Percentiles rank a stretch among this genome's conserved stretches.
These are phyloP conservation scores for Trilocha varians DNA, from an alignment of 2,888 invertebrate genomes.

Conservation along the genomic window DNA sequence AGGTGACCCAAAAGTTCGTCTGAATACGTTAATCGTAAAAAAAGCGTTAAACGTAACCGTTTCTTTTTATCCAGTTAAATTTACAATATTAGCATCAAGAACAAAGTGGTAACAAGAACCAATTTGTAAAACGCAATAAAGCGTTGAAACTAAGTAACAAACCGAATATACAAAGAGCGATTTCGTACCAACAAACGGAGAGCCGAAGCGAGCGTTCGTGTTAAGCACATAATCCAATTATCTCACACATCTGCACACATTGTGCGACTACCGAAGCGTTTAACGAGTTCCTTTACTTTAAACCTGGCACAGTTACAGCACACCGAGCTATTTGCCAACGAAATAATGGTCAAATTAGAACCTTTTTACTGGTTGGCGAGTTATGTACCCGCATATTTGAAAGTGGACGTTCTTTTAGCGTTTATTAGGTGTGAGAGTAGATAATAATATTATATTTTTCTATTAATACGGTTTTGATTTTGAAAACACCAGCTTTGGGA, in stretches of 20 bases:
- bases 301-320: not conserved
- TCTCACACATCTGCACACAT: not conserved
- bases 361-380: not conserved
- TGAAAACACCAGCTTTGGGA: no score
- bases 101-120: not conserved
- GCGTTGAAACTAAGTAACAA: not conserved
- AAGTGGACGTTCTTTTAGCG: no score
- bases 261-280: not conserved
- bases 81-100: not conserved
- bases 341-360: not conserved
- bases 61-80: not conserved
- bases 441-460: no score
- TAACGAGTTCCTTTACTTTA: not conserved
- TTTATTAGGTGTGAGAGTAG: no score
- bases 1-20: no score
- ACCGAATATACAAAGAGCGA: not conserved
- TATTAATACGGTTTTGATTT: no score
- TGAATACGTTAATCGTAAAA: no score
- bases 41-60: no score
- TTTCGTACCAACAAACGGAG: slow-evolving; percentile 8
- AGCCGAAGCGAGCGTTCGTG: slow-evolving; percentile 15
- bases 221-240: slow-evolving; percentile 22
- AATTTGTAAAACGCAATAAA: not conserved
- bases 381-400: no score
- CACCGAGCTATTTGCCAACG: not conserved